A percentile compares a stretch with the other conserved stretches of the same genome.
phyloP scores from a whole-genome alignment of 1,140 invertebrate genomes.

The Campoletis sonorensis region DNA sequence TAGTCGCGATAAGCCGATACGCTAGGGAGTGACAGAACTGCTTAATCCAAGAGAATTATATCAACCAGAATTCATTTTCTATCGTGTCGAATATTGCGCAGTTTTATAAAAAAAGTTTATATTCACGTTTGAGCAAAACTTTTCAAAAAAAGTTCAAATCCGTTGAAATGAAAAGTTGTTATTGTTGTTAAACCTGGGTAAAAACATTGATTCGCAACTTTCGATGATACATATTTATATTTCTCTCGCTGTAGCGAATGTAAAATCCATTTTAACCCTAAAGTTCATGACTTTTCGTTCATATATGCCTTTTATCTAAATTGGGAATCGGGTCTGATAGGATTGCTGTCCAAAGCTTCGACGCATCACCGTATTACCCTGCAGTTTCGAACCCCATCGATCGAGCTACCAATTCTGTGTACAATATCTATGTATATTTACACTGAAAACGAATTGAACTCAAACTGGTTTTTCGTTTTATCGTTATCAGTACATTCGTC shows the following conservation, averaged over 20 bases:
- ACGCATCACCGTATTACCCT: slow-evolving; percentile 10
- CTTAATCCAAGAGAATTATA: slow-evolving; percentile 12
- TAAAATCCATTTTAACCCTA: slow-evolving; percentile 17
- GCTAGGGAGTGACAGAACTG: slow-evolving; percentile 20
- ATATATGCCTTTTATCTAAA: slow-evolving; percentile 11
- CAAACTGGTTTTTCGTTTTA: background rate
- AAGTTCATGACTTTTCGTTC: slow-evolving; percentile 5
- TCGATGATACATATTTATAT: background rate
- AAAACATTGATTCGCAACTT: too few species aligned
- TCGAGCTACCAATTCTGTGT: background rate
- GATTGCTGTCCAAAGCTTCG: slow-evolving; percentile 8
- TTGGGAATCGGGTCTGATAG: slow-evolving; percentile 6
- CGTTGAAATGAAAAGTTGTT: background rate
- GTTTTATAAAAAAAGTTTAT: background rate
- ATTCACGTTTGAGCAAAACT: background rate
- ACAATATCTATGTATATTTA: background rate
- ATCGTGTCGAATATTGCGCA: background rate
- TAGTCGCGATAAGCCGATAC: slow-evolving; percentile 25
- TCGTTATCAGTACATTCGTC: background rate
- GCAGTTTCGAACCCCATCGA: background rate
- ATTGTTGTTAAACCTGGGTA: too few species aligned
- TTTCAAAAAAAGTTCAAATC: background rate
- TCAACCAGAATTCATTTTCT: background rate
- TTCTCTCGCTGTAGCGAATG: background rate
- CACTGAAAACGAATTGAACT: slow-evolving; percentile 4